Evolutionary conservation across 2,113 vertebrate genomes (phyloP), one percentile per base, ranked within the genome.

Genomic region (Anarhynchus alexandrinus): DNA sequence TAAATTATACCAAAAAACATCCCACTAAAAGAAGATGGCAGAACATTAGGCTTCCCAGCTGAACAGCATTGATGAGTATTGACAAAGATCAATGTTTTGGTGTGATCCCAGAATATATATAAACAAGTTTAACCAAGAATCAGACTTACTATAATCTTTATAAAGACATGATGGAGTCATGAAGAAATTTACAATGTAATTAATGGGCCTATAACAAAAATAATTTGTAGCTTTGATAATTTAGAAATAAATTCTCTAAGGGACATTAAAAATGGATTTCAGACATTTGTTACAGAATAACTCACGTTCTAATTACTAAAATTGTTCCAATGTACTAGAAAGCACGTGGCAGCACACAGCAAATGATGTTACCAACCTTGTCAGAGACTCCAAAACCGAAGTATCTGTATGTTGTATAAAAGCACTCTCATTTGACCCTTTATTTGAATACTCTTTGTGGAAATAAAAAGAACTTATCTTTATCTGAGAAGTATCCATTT

Each of bases 241-340:
- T 77, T 67, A 85, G 49, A 61, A 79, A 15, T 64, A 58, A 76
- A 40, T 77, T 80, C 25, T 85, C 61, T 54, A 76, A 82, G 19
- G 57, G 49, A 76, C 2, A 32, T 80, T 65, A 72, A 74, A 80
- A 85, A 93, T 49, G 21, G 18, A 57, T 85, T 94, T 74, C 42
- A 82, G 76, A 67, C 23, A 76, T 64, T 95, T 87, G 15, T 52
- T 87, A 82, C 30, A 72, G 43, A 89, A 79, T 71, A 92, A 91
- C 81, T 88, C 21, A 67, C 54, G 15, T 64, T 82, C 21, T 92
- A 90, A 54, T 69, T 79, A 69, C 52, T 87, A 23, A 84, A 91
- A 82, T 43, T 38, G 7, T 61, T 93, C 18, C 22, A 83, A 15
- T 61, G 81, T 71, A 59, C 34, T 72, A 65, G 57, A 91, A 93